phyloP scores from a whole-genome alignment of 2,888 invertebrate species.

The Tinea semifulvella region DNA sequence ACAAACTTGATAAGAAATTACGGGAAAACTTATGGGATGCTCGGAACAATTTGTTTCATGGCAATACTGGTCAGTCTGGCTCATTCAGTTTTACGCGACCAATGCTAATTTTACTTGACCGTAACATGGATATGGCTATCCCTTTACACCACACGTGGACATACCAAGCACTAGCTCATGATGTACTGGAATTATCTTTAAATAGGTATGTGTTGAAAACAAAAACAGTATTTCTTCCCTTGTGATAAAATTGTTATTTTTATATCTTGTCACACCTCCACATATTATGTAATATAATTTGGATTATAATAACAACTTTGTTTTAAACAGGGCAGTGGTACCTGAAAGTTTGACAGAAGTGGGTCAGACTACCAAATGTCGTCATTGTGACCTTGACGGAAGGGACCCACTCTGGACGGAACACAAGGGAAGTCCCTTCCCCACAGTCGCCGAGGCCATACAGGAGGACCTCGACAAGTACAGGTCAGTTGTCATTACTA shows the following conservation, averaged over 20 bases:
- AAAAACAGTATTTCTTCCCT: conserved; percentile 15
- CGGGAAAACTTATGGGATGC: conserved; percentile 97
- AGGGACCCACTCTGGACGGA: conserved; percentile 92
- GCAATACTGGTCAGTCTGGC: conserved; percentile 80
- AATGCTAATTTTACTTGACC: conserved; percentile 88
- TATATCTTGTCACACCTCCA: too few species aligned
- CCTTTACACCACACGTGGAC: conserved; percentile 99
- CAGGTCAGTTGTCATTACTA: too few species aligned
- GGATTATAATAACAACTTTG: conserved; percentile 14
- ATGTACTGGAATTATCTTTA: conserved; percentile 90
- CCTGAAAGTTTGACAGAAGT: conserved; percentile 31
- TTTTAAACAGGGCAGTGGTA: conserved; percentile 52
- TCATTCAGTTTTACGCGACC: conserved; percentile 92
- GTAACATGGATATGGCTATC: conserved; percentile 96
- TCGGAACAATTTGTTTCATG: conserved; percentile 93
- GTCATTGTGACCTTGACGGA: conserved; percentile 89
- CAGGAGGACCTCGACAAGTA: conserved; percentile 98
- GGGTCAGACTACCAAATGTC: conserved; percentile 70
- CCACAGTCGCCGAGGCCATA: conserved; percentile 96
- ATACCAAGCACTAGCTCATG: conserved; percentile 97
- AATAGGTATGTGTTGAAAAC: conserved; percentile 69
- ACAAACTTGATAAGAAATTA: conserved; percentile 95
- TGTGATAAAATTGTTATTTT: too few species aligned
- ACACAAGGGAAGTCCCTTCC: conserved; percentile 94
- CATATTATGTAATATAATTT: too few species aligned